Evolutionary conservation across 2,797 vertebrate genomes (phyloP).

Genomic region (Acanthurus leucopareius): DNA sequence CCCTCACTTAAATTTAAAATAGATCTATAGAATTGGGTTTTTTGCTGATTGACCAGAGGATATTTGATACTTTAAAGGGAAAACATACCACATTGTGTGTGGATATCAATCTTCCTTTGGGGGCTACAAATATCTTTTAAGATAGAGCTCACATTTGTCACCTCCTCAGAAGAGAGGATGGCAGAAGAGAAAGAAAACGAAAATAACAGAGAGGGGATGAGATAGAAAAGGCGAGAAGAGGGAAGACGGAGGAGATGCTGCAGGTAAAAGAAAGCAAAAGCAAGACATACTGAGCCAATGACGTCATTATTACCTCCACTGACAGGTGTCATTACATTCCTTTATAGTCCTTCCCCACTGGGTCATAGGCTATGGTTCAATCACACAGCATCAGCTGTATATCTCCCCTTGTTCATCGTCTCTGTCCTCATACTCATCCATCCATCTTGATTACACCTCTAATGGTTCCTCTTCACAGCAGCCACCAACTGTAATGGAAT

Average conservation of each 20-base stretch:
- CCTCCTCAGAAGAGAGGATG: neutral
- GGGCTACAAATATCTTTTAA: neutral
- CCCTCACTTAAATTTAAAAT: too few species aligned
- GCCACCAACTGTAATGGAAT: conserved; percentile 80
- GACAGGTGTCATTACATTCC: conserved; percentile 64
- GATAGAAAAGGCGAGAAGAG: neutral
- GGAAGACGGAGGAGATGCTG: neutral
- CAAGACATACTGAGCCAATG: conserved; percentile 12
- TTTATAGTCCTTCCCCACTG: conserved; percentile 31
- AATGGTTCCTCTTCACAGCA: conserved; percentile 82
- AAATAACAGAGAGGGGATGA: neutral
- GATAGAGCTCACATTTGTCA: neutral
- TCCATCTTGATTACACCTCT: conserved; percentile 82
- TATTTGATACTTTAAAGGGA: too few species aligned
- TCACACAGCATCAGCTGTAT: conserved; percentile 62
- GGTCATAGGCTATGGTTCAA: conserved; percentile 71
- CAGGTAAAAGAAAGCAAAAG: neutral
- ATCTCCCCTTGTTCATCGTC: conserved; percentile 57
- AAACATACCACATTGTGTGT: neutral
- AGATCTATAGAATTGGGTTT: too few species aligned
- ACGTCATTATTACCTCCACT: conserved; percentile 40
- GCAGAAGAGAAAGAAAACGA: too few species aligned
- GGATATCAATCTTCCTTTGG: neutral
- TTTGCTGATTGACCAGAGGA: too few species aligned
- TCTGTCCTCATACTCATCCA: conserved; percentile 69